Conservation (phyloP, 2,113 vertebrate species). For the Hylia prasina region DNA sequence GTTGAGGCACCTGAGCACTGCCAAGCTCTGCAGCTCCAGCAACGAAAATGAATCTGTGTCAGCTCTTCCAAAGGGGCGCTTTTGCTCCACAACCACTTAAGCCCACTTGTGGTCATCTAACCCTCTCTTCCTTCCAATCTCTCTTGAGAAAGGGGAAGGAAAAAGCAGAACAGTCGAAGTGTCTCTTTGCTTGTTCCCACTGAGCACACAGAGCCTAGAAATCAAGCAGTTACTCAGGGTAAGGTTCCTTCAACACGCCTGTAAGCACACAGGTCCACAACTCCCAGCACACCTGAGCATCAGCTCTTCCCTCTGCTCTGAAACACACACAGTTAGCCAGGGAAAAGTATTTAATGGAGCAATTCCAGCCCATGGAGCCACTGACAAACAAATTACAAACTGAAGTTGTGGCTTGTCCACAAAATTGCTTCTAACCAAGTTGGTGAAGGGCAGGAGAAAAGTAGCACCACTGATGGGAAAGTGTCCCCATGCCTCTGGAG, state of each 20-base stretch:
- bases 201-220: background rate
- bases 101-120: rapidly evolving
- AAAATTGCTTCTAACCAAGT: background rate
- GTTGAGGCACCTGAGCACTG: rapidly evolving
- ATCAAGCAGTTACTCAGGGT: background rate
- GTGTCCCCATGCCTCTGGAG: rapidly evolving
- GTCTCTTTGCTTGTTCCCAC: background rate
- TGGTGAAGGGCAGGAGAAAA: background rate
- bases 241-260: background rate
- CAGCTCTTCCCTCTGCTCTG: background rate
- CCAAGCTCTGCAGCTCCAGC: background rate
- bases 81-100: background rate
- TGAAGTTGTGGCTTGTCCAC: background rate
- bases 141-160: background rate
- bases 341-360: background rate
- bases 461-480: background rate
- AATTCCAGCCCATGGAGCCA: rapidly evolving
- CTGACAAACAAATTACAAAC: background rate
- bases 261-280: background rate
- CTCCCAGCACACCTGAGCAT: background rate
- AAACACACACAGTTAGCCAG: background rate
- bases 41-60: background rate
- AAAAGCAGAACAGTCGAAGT: background rate
- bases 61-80: background rate
- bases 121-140: background rate